Base-by-base conservation (phyloP, 2,113 vertebrate genomes). In the Miniopterus natalensis region DNA sequence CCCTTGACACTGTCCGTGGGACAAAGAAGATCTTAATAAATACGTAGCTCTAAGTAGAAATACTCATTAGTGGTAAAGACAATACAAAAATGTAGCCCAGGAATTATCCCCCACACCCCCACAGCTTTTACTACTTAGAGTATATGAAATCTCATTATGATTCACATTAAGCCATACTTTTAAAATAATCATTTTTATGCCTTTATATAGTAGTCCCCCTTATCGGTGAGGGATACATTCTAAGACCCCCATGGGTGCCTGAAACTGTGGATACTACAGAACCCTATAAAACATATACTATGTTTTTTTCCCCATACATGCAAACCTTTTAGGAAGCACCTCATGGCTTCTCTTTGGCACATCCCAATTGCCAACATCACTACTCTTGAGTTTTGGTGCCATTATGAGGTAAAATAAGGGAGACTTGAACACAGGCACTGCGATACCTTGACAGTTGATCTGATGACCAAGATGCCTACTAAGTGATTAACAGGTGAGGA, bases 121-220 rank as follows among this genome's bases (percentile, higher is more conserved):
- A 53, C 21, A 78, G 42, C 23, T 45, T 55, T 73, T 45, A 73
- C 20, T 13, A 42, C 5, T 90, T 53, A 61, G 18, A 77, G 59
- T 73, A 51, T 23, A 78, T 12, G 25, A 75, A 63, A 25, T 63
- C 42, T 49, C 86, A 63, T 61, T 71, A 31, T 57, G 45, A 85
- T 71, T 92, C 57, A 88, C 31, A 88, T 49, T n/a, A 71, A 94
- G 65, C 71, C 45, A 61, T 42, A 90, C 63, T 84, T 87, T 63
- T 47, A 92, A 92, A 86, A 95, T 42, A 85, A 78, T 21, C 40
- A 45, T 77, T 84, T 47, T 47, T 14, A 65, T n/a, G 45, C 11
- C 31, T 87, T 36, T 66, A 25, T 1, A 45, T 3, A 12, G 57
- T 20, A 45, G 25, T 42, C 15, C 25, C 40, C 25, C 40, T 45